Percentiles rank a stretch among this genome's conserved stretches.
Conservation (phyloP, 2,888 invertebrate species). For the Nephrotoma appendiculata region DNA sequence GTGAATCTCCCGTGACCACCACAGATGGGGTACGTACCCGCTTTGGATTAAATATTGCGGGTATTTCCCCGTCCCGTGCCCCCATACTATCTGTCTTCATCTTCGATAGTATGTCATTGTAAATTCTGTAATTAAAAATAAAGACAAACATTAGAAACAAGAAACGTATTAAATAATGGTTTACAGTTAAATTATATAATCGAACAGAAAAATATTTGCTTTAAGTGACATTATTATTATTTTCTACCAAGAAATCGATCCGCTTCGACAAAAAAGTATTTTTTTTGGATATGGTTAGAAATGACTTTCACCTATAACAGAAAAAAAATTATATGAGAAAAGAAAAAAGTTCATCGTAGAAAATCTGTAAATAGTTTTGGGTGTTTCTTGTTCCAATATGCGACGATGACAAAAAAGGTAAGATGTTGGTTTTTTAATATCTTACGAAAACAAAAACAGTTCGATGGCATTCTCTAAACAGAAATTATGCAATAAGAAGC, state of each 20-base stretch:
- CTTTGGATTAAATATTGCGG: conserved; percentile 68
- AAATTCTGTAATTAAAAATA: background rate
- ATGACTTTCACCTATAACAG: background rate
- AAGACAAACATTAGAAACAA: background rate
- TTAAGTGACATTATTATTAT: background rate
- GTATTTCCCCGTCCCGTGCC: conserved; percentile 58
- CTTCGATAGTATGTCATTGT: background rate
- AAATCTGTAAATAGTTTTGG: background rate
- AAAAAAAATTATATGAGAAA: background rate
- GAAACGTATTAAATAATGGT: background rate
- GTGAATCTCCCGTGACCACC: conserved; percentile 49
- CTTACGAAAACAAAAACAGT: background rate
- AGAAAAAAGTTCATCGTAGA: background rate
- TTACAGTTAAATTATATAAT: background rate
- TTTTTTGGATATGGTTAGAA: background rate
- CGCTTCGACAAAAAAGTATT: background rate
- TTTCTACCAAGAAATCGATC: background rate
- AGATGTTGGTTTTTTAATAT: background rate
- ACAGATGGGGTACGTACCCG: conserved; percentile 53
- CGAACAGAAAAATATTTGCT: background rate
- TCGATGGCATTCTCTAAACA: background rate
- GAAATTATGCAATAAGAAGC: background rate
- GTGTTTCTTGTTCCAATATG: background rate
- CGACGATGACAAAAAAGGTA: background rate
- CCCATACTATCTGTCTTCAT: conserved; percentile 28